Evolutionary conservation across 2,888 invertebrate species (phyloP), one percentile per base, ranked within the genome.

Genomic region (Chalcosyrphus nemorum): DNA sequence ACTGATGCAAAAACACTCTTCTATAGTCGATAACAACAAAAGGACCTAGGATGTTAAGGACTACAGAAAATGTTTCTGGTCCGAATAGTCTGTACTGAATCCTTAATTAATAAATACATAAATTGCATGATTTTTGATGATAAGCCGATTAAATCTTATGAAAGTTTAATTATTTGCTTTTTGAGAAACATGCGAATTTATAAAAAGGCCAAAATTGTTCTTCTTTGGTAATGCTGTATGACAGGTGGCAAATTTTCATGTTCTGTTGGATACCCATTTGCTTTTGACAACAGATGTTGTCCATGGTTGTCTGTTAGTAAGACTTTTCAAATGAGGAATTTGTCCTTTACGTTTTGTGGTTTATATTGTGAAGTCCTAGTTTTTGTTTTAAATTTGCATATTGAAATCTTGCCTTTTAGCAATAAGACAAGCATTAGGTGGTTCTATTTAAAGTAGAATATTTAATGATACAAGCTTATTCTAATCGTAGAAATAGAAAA

Each of bases 131-230:
- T 47, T 47, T 47, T n/a, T 47, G 47, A 21, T 47, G 21, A 47
- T 47, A 47, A 47, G 47, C 21, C 47, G 47, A 47, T 47, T 47
- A 47, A 24, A 47, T 47, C 21, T 47, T 1, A 47, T 47, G 47
- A 47, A 47, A 47, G 47, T 47, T 47, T 24, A 24, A 47, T 47
- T 47, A 47, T 47, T 47, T 21, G n/a, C 24, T 47, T 47, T 47
- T 24, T 21, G 6, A 21, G 47, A n/a, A 24, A 21, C 6, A 19
- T 11, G 47, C 4, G 11, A n/a, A 47, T 45, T 45, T 21, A 45
- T 21, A 47, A 47, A 47, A 47, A 19, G 47, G 19, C 47, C 5
- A 13, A 47, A 47, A 24, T n/a, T 47, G n/a, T n/a, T 47, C 21
- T 21, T 9, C 4, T 21, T n/a, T 24, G n/a, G 21, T n/a, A n/a